Evolutionary conservation across 2,888 invertebrate species (phyloP).

Genomic region (Melanargia galathea): DNA sequence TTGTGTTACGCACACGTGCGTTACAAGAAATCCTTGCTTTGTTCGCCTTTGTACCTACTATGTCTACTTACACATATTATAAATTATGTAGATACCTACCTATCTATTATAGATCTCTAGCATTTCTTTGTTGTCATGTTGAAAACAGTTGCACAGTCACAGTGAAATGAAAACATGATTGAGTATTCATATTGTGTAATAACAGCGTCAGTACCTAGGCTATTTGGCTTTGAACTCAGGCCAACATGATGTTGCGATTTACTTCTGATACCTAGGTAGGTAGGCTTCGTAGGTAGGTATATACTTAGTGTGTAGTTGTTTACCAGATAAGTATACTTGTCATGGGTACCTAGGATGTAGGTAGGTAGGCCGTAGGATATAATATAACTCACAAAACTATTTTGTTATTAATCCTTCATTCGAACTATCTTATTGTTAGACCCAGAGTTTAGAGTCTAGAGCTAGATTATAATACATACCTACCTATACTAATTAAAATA

Average conservation of each 20-base stretch:
- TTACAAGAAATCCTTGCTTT: conserved; percentile 36
- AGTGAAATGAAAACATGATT: conserved; percentile 13
- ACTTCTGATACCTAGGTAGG: background rate
- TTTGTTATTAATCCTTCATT: no score
- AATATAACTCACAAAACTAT: no score
- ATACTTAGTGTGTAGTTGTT: no score
- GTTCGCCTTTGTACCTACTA: conserved; percentile 16
- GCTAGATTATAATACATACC: no score
- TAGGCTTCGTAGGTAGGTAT: no score
- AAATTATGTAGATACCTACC: background rate
- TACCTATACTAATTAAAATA: no score
- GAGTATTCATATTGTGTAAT: conserved; percentile 1
- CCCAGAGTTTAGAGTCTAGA: no score
- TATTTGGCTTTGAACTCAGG: background rate
- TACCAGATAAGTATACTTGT: no score
- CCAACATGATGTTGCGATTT: background rate
- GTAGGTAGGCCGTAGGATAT: no score
- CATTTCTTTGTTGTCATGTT: conserved; percentile 7
- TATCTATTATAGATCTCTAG: background rate
- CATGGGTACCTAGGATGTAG: no score
- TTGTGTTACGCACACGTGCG: conserved; percentile 55
- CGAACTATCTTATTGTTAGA: no score
- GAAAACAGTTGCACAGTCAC: conserved; percentile 5
- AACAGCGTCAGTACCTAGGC: background rate
- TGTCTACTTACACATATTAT: background rate